Base-by-base conservation (phyloP, 2,888 invertebrate species). In the Lycaena phlaeas region DNA sequence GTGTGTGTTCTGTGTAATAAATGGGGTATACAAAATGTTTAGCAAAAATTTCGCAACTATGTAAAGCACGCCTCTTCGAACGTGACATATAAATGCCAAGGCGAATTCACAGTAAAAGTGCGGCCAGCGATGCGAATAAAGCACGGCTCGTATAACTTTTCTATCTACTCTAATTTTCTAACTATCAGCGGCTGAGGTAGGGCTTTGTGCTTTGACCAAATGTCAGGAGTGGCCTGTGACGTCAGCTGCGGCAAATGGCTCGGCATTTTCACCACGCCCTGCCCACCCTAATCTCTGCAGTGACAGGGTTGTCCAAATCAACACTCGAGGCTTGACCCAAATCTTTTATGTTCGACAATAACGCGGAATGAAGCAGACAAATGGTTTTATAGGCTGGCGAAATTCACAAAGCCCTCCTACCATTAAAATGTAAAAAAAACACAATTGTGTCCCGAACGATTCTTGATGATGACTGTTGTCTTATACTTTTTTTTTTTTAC, bases 221-320 rank as follows among this genome's bases (percentile, higher is more conserved):
- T 79, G 82, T 65, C 82, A 82, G 82, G 82, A 71, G 82, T 61
- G 82, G 79, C 70, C 58, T 55, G 64, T 82, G 78, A 81, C 79
- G 79, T 81, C 78, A 82, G 54, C 48, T 53, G 57, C 61, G 59
- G 61, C 61, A 57, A 81, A 79, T n/a, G 78, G 73, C 78, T 64
- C 75, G 82, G 73, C 82, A 82, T 82, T 82, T 81, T 66, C 63
- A 61, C 62, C 81, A 62, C 79, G 60, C 82, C 79, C 73, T 61
- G 64, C 68, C 70, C 69, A 70, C 78, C 75, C 76, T 75, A 79
- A 75, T 75, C 75, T 76, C 69, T 68, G 68, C 62, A 73, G 65
- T 48, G 61, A 63, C 64, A 66, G 69, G 70, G 67, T 68, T 70
- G 72, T 61, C 63, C 61, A 61, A 68, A 66, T 63, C 63, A 56